A percentile compares a stretch with the other conserved stretches of the same genome.
These are phyloP conservation scores for Stratiolaelaps scimitus DNA, from an alignment of 1,140 invertebrate genomes.

Conservation along the genomic window DNA sequence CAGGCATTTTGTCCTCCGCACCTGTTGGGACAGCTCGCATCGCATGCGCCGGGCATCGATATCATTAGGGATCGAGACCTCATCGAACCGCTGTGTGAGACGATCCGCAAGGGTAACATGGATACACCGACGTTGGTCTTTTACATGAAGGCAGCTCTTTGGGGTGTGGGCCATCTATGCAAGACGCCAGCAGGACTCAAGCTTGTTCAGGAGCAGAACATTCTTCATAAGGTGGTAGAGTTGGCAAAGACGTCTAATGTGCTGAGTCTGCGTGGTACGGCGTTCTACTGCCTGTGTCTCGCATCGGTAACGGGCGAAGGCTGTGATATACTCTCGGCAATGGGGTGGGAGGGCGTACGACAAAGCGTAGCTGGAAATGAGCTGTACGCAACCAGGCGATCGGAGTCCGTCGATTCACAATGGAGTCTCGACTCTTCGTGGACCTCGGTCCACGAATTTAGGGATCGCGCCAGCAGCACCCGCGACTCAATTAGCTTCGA, in stretches of 20 bases:
- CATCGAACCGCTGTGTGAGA: slow-evolving; percentile 36
- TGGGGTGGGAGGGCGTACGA: slow-evolving; percentile 21
- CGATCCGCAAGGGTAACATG: slow-evolving; percentile 38
- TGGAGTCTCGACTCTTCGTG: slow-evolving; percentile 21
- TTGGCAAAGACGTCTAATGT: slow-evolving; percentile 62
- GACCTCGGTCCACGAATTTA: slow-evolving; percentile 13
- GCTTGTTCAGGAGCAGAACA: slow-evolving; percentile 51
- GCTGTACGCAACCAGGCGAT: not conserved
- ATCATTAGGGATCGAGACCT: slow-evolving; percentile 46
- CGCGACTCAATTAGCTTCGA: slow-evolving; percentile 16
- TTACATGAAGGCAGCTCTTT: slow-evolving; percentile 68
- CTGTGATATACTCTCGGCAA: slow-evolving; percentile 51
- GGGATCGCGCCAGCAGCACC: not conserved
- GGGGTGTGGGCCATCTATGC: slow-evolving; percentile 69
- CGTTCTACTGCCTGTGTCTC: slow-evolving; percentile 70
- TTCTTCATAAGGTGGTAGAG: slow-evolving; percentile 51
- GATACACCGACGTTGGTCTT: slow-evolving; percentile 40
- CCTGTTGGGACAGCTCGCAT: slow-evolving; percentile 70
- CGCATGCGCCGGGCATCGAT: slow-evolving; percentile 59
- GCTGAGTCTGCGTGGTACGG: slow-evolving; percentile 70
- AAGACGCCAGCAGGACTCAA: slow-evolving; percentile 58
- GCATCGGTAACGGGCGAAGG: slow-evolving; percentile 67
- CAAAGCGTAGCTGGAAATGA: not conserved
- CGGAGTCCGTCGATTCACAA: slow-evolving; percentile 14
- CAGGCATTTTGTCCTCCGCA: slow-evolving; percentile 65